Evolutionary conservation across 2,888 invertebrate species (phyloP), one percentile per base, ranked within the genome.

Genomic region (Anagyrus pseudococci): DNA sequence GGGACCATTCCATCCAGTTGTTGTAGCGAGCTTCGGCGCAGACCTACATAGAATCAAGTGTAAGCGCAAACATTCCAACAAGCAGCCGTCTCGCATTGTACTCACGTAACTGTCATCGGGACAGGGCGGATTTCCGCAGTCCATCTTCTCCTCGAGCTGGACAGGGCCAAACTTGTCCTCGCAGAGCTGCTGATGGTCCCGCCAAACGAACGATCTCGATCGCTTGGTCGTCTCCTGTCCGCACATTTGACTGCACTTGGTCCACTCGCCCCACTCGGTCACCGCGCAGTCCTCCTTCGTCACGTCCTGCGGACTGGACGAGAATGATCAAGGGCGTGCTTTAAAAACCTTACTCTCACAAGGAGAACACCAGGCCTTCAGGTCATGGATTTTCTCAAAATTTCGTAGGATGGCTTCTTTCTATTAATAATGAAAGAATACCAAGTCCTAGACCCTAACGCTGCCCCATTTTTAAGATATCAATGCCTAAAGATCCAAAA

Each of bases 101-200:
- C 64, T 43, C 10, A 58, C 59, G 1, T 20, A 37, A 20, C 23
- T 25, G 10, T 58, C 59, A n/a, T 57, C 37, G 0, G 66, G 66
- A 49, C 66, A 67, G 1, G 66, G 66, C 1, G 66, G 63, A 58
- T 67, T 60, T 2, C 64, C 64, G 15, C 66, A 67, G 8, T 67
- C 66, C 15, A 13, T 46, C 25, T 29, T 58, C 29, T 67, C 61
- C 7, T 41, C 33, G 8, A 64, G 1, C 1, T 17, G 1, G 2
- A 17, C 3, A 2, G 40, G 4, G 0, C 20, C 33, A 6, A 41
- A 55, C 1, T 41, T 26, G 0, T 43, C 23, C 6, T 22, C n/a
- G 19, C 66, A 67, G 1, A 15, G 0, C 0, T 46, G 7, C 0
- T 26, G 13, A 6, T 63, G 40, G 1, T 58, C 26, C 2, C 7